A percentile compares a stretch with the other conserved stretches of the same genome.
Conservation (phyloP, 1,140 invertebrate genomes). For the Drosophila lacertosa region DNA sequence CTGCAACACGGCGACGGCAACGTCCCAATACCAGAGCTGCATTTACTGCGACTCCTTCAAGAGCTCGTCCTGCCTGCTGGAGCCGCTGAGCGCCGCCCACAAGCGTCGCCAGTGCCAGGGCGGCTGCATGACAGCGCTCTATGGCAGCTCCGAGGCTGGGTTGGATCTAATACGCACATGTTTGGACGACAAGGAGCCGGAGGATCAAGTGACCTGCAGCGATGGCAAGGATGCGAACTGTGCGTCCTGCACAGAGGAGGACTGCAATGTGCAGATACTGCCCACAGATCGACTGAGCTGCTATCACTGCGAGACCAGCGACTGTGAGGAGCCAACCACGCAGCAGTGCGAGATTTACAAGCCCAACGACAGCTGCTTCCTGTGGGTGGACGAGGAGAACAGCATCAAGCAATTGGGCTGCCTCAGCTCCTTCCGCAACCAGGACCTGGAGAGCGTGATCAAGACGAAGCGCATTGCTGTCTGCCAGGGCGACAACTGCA, state of each 20-base stretch:
- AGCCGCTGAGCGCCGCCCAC: conserved; percentile 40
- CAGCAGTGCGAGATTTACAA: conserved; percentile 63
- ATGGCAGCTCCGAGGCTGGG: conserved; percentile 50
- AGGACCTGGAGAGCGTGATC: conserved; percentile 63
- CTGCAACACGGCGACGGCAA: conserved; percentile 63
- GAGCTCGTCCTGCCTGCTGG: conserved; percentile 50
- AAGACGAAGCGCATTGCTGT: conserved; percentile 70
- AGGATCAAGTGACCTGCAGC: conserved; percentile 52
- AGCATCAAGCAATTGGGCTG: conserved; percentile 62
- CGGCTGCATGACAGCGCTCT: conserved; percentile 71
- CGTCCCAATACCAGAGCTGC: conserved; percentile 56
- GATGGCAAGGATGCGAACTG: conserved; percentile 49
- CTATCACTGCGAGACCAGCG: conserved; percentile 57
- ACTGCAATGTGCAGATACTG: conserved; percentile 58
- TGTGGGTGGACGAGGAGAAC: conserved; percentile 64
- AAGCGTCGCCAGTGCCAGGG: conserved; percentile 69
- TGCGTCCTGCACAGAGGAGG: conserved; percentile 45
- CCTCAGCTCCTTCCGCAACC: conserved; percentile 69
- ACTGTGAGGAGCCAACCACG: conserved; percentile 57
- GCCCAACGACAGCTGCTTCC: conserved; percentile 64
- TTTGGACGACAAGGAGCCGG: conserved; percentile 66
- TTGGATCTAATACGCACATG: conserved; percentile 75
- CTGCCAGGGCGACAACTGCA: conserved; percentile 67
- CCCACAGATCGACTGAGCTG: conserved; percentile 63
- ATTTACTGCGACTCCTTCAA: conserved; percentile 74